phyloP scores from a whole-genome alignment of 2,888 invertebrate genomes.

The Nudaria mundana region DNA sequence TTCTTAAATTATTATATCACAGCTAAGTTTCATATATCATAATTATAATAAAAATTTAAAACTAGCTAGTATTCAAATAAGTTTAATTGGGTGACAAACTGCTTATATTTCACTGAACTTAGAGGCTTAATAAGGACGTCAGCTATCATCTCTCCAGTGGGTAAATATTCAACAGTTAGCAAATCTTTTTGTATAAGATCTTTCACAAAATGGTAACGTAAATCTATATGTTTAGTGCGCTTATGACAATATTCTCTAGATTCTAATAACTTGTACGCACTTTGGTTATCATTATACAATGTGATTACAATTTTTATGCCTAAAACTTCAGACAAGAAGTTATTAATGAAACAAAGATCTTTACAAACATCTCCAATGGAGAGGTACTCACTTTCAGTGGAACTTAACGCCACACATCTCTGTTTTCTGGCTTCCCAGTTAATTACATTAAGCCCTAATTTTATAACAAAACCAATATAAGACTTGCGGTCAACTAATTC shows the following conservation, averaged over 20 bases:
- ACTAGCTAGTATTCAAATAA: too few species aligned
- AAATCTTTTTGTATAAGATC: too few species aligned
- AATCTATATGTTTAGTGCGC: background rate
- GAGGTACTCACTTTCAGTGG: background rate
- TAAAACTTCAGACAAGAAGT: background rate
- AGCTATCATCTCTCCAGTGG: too few species aligned
- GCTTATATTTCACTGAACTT: too few species aligned
- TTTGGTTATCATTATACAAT: constrained; percentile 1
- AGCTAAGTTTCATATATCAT: too few species aligned
- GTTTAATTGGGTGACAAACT: too few species aligned
- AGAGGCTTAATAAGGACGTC: too few species aligned
- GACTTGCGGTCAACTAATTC: constrained; percentile 1
- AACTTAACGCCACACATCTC: constrained; percentile 4
- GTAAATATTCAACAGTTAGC: too few species aligned
- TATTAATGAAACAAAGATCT: background rate
- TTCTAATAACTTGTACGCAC: background rate
- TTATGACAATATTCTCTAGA: background rate
- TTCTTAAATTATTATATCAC: too few species aligned
- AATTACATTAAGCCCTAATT: background rate
- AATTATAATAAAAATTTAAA: too few species aligned
- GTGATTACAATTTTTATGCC: background rate
- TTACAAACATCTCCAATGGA: constrained; percentile 1
- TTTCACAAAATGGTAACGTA: background rate
- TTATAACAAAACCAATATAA: constrained; percentile 1
- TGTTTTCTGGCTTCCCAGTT: constrained; percentile 3